phyloP scores from a whole-genome alignment of 2,888 invertebrate species.

The Anarsia innoxiella region DNA sequence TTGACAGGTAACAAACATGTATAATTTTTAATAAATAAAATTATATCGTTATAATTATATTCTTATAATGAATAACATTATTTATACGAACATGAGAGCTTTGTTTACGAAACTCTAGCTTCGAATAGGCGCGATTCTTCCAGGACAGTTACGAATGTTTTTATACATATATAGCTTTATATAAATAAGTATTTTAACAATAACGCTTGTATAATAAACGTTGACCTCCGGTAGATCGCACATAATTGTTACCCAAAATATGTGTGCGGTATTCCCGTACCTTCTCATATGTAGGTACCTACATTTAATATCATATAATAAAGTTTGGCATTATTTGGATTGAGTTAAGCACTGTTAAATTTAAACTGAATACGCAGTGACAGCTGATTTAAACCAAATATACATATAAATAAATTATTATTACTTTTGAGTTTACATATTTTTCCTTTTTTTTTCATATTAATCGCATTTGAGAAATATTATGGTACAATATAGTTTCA shows the following conservation, averaged over 20 bases:
- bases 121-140: slow-evolving; percentile 16
- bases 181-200: slow-evolving; percentile 1
- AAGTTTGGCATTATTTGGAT: slow-evolving; percentile 61
- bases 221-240: slow-evolving; percentile 36
- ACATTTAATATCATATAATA: no score
- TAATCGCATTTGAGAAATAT: no score
- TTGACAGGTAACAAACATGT: slow-evolving; percentile 72
- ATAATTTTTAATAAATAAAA: slow-evolving; percentile 71
- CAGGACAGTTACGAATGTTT: slow-evolving; percentile 11
- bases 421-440: no score
- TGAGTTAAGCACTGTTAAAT: slow-evolving; percentile 55
- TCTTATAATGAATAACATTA: slow-evolving; percentile 53
- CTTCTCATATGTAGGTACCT: slow-evolving; percentile 22
- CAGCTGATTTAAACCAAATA: no score
- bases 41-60: slow-evolving; percentile 63
- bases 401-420: no score
- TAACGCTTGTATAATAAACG: slow-evolving; percentile 3
- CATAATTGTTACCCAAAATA: slow-evolving; percentile 42
- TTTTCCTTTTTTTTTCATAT: no score
- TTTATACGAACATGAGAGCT: slow-evolving; percentile 21
- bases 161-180: background rate
- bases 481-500: no score
- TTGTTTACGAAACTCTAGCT: slow-evolving; percentile 9
- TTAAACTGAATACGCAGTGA: no score
- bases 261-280: slow-evolving; percentile 40